Evolutionary conservation across 2,797 vertebrate species (phyloP), one percentile per base, ranked within the genome.

Genomic region (Columba guinea): DNA sequence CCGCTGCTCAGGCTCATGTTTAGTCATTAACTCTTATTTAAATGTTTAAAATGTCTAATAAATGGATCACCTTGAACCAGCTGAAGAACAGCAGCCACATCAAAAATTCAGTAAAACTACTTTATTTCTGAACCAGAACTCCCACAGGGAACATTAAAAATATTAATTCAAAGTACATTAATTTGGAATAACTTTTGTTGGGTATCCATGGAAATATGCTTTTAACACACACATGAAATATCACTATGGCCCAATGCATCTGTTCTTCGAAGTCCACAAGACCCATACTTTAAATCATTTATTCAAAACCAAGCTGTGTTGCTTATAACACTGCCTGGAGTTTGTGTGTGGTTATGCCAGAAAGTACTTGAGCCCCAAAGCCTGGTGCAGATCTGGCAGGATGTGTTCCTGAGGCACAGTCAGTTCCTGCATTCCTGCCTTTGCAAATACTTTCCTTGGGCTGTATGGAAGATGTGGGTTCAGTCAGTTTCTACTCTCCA

Each of bases 321-420:
- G 4, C 55, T 69, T 67, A 21, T 2, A 11, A 6, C 23, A 21
- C 12, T 15, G 22, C 14, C 26, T 5, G 3, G 37, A 32, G 49
- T 22, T 34, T 30, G 11, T 7, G 13, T 11, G 13, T 11, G 11
- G 17, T 62, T 64, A 37, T 4, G 10, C 4, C 67, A 70, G 13
- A 20, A 27, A 6, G 64, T 1, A 17, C 13, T 2, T 2, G 8
- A 51, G 11, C 11, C n/a, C 41, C 44, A 48, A 13, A 53, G 23
- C 12, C 60, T 15, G 19, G 52, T 7, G 23, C 27, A 24, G 4
- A 0, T 1, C 1, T 5, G 11, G 41, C 34, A 37, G 62, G 13
- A 9, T 18, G 9, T 55, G 8, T 58, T 24, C 23, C 32, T 10
- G 15, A 27, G 26, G 12, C 5, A 16, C 23, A 62, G 26, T 1